Conservation (phyloP, 1,140 invertebrate genomes). For the Diorhabda sublineata region DNA sequence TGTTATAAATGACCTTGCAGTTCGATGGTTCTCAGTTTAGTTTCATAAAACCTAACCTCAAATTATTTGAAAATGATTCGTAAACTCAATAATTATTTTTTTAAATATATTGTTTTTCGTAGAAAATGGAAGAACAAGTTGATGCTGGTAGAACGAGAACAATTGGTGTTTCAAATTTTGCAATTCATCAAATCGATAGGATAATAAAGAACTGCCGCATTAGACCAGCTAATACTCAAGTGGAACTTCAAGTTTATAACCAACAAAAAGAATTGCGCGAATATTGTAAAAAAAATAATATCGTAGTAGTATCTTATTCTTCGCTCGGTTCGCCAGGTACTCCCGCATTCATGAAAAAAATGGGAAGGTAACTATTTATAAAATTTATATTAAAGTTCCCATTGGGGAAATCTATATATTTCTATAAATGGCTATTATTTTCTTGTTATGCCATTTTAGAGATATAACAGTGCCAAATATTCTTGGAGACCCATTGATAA, state of each 20-base stretch:
- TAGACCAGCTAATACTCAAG: conserved; percentile 67
- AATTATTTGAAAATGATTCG: too few relatives aligned
- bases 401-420: neutral
- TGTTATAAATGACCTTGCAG: too few relatives aligned
- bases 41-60: too few relatives aligned
- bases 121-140: conserved; percentile 72
- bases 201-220: conserved; percentile 61
- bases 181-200: conserved; percentile 61
- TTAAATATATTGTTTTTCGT: conserved; percentile 23
- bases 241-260: conserved; percentile 78
- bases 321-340: conserved; percentile 70
- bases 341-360: conserved; percentile 47
- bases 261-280: conserved; percentile 70
- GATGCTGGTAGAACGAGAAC: conserved; percentile 59
- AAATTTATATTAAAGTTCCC: neutral
- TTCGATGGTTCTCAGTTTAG: too few relatives aligned
- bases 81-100: too few relatives aligned
- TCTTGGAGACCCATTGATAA: conserved; percentile 62
- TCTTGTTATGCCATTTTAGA: conserved; percentile 10
- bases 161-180: conserved; percentile 77
- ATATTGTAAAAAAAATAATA: conserved; percentile 67
- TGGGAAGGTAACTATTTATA: conserved; percentile 34
- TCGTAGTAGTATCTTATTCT: conserved; percentile 75
- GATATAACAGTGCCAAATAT: conserved; percentile 58
- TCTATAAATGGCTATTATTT: neutral